A percentile compares a stretch with the other conserved stretches of the same genome.
Evolutionary conservation across 1,140 invertebrate species (phyloP).

Genomic region (Brachystomella parvula): DNA sequence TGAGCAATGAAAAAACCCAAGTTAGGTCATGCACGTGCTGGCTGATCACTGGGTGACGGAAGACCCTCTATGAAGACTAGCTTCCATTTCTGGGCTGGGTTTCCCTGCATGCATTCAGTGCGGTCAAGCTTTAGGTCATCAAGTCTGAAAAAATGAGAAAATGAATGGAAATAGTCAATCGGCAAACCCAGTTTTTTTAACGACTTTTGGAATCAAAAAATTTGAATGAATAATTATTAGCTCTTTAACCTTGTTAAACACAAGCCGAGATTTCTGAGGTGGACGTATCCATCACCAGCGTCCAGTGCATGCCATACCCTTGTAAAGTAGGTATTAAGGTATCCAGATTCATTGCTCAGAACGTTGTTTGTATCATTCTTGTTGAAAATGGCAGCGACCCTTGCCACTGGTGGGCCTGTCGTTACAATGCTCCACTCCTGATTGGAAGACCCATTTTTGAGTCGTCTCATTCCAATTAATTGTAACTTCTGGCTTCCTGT

Average conservation of each 20-base stretch:
- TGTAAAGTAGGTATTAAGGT: not conserved
- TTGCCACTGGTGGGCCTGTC: not conserved
- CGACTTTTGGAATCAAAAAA: not conserved
- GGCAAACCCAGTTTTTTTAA: not conserved
- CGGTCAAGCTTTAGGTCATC: not conserved
- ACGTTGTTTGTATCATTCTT: not conserved
- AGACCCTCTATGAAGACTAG: not conserved
- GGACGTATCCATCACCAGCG: not conserved
- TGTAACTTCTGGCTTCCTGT: not conserved
- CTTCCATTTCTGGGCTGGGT: not conserved
- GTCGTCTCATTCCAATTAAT: not conserved
- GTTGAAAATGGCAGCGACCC: slow-evolving; percentile 4
- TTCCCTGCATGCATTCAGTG: not conserved
- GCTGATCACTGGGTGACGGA: not conserved
- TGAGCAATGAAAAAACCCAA: not conserved
- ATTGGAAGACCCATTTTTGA: not conserved
- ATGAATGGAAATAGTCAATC: not conserved
- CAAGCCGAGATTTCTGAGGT: not conserved
- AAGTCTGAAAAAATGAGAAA: not conserved
- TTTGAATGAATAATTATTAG: too few species aligned
- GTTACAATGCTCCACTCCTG: not conserved
- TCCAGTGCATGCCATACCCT: not conserved
- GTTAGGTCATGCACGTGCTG: not conserved
- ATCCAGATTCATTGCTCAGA: not conserved
- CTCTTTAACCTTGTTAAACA: not conserved